Percentiles rank a stretch among this genome's conserved stretches.
phyloP scores from a whole-genome alignment of 2,888 invertebrate species.

The Lepidocyrtoides sp. region DNA sequence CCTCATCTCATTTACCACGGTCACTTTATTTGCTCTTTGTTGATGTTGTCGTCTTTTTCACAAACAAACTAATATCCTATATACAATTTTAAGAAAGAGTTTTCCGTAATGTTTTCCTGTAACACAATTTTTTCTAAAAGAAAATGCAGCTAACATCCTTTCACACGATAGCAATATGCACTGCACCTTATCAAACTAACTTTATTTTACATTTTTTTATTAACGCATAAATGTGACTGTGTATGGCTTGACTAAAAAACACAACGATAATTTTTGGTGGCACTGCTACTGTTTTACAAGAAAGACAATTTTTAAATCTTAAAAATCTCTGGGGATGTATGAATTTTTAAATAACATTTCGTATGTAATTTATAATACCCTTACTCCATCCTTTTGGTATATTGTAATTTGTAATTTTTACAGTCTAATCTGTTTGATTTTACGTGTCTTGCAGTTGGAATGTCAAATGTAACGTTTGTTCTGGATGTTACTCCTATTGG shows the following conservation, averaged over 20 bases:
- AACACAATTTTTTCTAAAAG: background rate
- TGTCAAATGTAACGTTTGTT: background rate
- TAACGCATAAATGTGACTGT: conserved; percentile 12
- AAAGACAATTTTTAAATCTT: too few species aligned
- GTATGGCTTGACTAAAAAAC: conserved; percentile 45
- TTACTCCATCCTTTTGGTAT: background rate
- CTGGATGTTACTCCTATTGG: too few species aligned
- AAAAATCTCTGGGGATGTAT: background rate
- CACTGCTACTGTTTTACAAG: conserved; percentile 33
- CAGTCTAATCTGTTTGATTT: background rate
- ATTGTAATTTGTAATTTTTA: background rate
- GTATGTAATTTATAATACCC: background rate
- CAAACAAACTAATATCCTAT: conserved; percentile 45
- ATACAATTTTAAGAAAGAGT: background rate
- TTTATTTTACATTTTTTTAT: background rate
- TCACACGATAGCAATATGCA: background rate
- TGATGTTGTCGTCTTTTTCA: conserved; percentile 70
- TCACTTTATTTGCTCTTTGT: conserved; percentile 81
- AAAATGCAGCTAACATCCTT: conserved; percentile 35
- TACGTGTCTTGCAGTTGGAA: background rate
- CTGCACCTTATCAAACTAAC: conserved; percentile 53
- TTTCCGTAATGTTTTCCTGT: conserved; percentile 8
- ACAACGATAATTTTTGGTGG: too few species aligned
- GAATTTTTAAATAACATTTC: background rate
- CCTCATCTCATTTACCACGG: conserved; percentile 85